phyloP scores from a whole-genome alignment of 2,888 invertebrate genomes.

The Apodemia duryi region DNA sequence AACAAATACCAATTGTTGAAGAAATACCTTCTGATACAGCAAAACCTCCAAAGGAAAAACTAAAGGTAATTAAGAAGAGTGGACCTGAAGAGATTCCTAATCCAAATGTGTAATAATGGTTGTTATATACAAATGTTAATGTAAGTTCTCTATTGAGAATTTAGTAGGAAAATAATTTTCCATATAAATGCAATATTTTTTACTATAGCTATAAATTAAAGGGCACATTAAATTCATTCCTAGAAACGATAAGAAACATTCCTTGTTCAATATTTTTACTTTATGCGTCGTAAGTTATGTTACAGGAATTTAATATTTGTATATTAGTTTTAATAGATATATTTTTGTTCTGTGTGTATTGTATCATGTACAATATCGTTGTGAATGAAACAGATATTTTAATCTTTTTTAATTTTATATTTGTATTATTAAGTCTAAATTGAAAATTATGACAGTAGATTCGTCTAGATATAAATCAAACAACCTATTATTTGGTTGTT shows the following conservation, averaged over 20 bases:
- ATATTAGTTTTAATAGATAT: neutral
- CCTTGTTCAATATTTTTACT: neutral
- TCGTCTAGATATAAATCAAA: too few species aligned
- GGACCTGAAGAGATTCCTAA: slow-evolving; percentile 73
- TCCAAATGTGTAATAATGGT: slow-evolving; percentile 44
- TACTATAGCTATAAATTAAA: neutral
- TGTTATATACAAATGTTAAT: slow-evolving; percentile 25
- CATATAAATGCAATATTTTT: slow-evolving; percentile 4
- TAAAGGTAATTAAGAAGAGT: slow-evolving; percentile 80
- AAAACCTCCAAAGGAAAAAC: slow-evolving; percentile 72
- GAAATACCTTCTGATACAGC: slow-evolving; percentile 74
- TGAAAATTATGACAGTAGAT: too few species aligned
- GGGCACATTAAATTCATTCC: slow-evolving; percentile 13
- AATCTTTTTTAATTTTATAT: too few species aligned
- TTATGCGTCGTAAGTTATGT: neutral
- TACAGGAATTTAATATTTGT: neutral
- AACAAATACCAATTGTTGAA: slow-evolving; percentile 73
- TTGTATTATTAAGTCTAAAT: too few species aligned
- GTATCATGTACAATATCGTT: neutral
- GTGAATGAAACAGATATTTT: too few species aligned
- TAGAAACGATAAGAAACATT: neutral
- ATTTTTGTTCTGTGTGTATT: neutral
- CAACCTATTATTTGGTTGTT: too few species aligned
- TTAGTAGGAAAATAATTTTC: slow-evolving; percentile 13
- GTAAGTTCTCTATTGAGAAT: slow-evolving; percentile 10